Evolutionary conservation across 1,140 invertebrate genomes (phyloP), one percentile per base, ranked within the genome.

Genomic region (Drosophila sproati): DNA sequence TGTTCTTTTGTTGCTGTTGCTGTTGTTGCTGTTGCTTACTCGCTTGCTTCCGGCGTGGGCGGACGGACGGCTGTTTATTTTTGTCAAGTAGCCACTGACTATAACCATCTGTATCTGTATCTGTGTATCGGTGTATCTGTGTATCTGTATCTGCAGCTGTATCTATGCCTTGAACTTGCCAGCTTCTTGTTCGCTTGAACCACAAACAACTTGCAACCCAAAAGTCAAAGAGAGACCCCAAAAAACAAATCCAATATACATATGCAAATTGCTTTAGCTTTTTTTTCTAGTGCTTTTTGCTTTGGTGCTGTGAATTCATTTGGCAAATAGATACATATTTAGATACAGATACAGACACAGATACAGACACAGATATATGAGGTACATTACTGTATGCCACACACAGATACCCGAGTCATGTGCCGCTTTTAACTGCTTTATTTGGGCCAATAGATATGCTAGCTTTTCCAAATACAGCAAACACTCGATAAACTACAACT

Each of bases 131-230:
- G 20, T 20, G 20, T 20, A 20, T 20, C 20, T 20, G 20, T 20
- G 50, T 7, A 60, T 4, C 47, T 12, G 12, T 39, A 45, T 43
- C 5, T 67, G 48, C 28, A 43, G 7, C 34, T 55, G 37, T 43
- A 31, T 67, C 47, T 72, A 48, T 75, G 47, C 82, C 81, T 86
- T 85, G 81, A 85, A 86, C 81, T 85, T 85, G 81, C 73, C 63
- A 66, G 72, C 78, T 47, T 50, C 20, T 5, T 20, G 37, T 52
- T 52, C 10, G 29, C 51, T 73, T 59, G 56, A 37, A 35, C 57
- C 28, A 20, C 41, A 7, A 54, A 32, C 60, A 54, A 70, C 73
- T 57, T 76, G 60, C 73, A 70, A 76, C 59, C 59, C n/a, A 32
- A 48, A 43, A 52, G 41, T 39, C 6, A 45, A 57, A 32, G 54